Evolutionary conservation across 2,888 invertebrate genomes (phyloP).

Genomic region (Caenorhabditis sinica): DNA sequence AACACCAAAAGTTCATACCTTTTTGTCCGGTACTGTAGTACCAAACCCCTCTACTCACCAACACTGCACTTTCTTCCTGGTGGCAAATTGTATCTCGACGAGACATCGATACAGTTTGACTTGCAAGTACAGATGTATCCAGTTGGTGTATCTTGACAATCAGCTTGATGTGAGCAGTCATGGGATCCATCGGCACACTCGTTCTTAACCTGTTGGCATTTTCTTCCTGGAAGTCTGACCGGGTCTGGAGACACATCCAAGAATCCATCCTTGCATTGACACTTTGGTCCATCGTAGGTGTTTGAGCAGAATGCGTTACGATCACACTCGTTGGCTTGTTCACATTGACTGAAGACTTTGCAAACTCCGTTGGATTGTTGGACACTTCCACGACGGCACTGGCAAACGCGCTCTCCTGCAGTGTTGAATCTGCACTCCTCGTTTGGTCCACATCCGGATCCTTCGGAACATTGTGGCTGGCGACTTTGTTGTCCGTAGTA

Average conservation of each 20-base stretch:
- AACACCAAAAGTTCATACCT: no score
- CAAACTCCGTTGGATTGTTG: slow-evolving; percentile 73
- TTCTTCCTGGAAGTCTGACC: slow-evolving; percentile 76
- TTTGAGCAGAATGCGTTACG: slow-evolving; percentile 81
- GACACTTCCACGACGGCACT: slow-evolving; percentile 74
- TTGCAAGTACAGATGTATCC: slow-evolving; percentile 76
- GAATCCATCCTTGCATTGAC: slow-evolving; percentile 79
- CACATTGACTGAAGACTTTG: slow-evolving; percentile 79
- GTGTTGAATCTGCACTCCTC: slow-evolving; percentile 77
- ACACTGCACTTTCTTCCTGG: slow-evolving; percentile 77
- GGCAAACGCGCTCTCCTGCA: slow-evolving; percentile 71
- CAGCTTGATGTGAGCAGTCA: slow-evolving; percentile 78
- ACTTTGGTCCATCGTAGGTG: slow-evolving; percentile 78
- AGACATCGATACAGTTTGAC: slow-evolving; percentile 77
- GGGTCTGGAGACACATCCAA: slow-evolving; percentile 79
- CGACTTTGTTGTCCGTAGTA: slow-evolving; percentile 74
- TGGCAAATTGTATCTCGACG: slow-evolving; percentile 74
- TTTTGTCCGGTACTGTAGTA: no score
- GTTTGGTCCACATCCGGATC: slow-evolving; percentile 71
- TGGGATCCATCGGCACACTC: slow-evolving; percentile 79
- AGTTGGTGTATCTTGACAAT: slow-evolving; percentile 76
- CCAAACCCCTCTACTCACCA: slow-evolving; percentile 56
- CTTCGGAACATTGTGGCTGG: slow-evolving; percentile 74
- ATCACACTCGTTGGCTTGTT: slow-evolving; percentile 78
- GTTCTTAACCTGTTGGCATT: slow-evolving; percentile 77